Base-by-base conservation (phyloP, 2,888 invertebrate species). In the Meiosimyza decipiens region DNA sequence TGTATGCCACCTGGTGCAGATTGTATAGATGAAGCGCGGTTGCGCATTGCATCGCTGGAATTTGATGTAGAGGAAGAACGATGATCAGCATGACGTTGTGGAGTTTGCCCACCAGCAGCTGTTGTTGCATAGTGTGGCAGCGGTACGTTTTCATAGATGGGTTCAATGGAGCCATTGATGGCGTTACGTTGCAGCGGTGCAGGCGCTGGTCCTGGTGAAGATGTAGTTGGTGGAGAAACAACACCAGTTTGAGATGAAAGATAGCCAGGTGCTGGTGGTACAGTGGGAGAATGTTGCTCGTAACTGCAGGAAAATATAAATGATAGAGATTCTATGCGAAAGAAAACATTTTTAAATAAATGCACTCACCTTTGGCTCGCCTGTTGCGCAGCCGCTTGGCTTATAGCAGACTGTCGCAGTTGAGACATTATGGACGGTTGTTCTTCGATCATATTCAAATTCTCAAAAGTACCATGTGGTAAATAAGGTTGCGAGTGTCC, bases 121-220 rank as follows among this genome's bases (percentile, higher is more conserved):
- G 72, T 50, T 1, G 68, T 50, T 6, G 81, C 79, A 6, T 84
- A 80, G 49, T 84, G 82, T 0, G 93, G 91, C 47, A 93, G 82
- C 0, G 93, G 94, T 9, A 94, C 92, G 83, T 94, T 94, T 81
- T 94, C 94, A 83, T 94, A 94, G 76, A 94, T 94, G 1, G 94
- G 94, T 82, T 94, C 94, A 15, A 91, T 91, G 75, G 76, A 92
- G 87, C 78, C 90, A 76, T 80, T 90, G 87, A 84, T 82, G 3
- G 82, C 80, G 65, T 82, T 89, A 22, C 88, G 82, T 82, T 89
- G 86, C 50, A 85, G 49, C 0, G 82, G 79, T 80, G 87, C 78
- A 6, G 80, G 78, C 1, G 70, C 52, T 13, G 65, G 66, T 1
- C 66, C 9, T 11, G 65, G 50, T 1, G 65, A 11, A 12, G 66